Evolutionary conservation across 1,140 invertebrate genomes (phyloP), one percentile per base, ranked within the genome.

Genomic region (Calephelis nemesis): DNA sequence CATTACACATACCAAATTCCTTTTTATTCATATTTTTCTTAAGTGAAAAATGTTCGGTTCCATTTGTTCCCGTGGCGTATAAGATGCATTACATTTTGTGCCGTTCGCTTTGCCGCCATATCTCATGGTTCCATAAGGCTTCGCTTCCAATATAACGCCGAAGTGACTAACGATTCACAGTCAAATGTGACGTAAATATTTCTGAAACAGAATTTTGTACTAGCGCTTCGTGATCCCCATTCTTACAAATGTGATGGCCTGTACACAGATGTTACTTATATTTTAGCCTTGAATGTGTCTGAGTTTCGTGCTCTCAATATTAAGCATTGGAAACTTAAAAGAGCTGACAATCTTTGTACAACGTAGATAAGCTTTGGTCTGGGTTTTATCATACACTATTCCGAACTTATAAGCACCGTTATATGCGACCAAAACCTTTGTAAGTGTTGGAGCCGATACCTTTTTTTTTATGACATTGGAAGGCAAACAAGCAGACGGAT

Each of bases 21-120:
- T 30, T 39, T 58, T 30, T 12, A 39, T 30, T 58, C 54, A 58
- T 58, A 58, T 39, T 39, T 58, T 39, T 66, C 9, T 66, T 66
- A 66, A 80, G 72, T 77, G 73, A 70, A 78, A 81, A 76, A 79
- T 83, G 74, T 77, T 76, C 73, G 67, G 72, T 74, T 70, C 74
- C 81, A 84, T 85, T 85, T 84, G 77, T 87, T 87, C 79, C 74
- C 74, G 48, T 74, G 83, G 82, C 75, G 73, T 83, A 73, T 82
- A 79, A 82, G 82, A 82, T 77, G 79, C 78, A 84, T 84, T 84
- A 82, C 76, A 82, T 80, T 84, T 83, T 80, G 75, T 78, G 75
- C 74, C 70, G 76, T 82, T 84, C 75, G 77, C 79, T 79, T 77
- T 75, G 68, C 70, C 69, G 74, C 75, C 77, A 79, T 84, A 83